phyloP scores from a whole-genome alignment of 2,113 vertebrate genomes.

The Myrmophylax atrothorax region DNA sequence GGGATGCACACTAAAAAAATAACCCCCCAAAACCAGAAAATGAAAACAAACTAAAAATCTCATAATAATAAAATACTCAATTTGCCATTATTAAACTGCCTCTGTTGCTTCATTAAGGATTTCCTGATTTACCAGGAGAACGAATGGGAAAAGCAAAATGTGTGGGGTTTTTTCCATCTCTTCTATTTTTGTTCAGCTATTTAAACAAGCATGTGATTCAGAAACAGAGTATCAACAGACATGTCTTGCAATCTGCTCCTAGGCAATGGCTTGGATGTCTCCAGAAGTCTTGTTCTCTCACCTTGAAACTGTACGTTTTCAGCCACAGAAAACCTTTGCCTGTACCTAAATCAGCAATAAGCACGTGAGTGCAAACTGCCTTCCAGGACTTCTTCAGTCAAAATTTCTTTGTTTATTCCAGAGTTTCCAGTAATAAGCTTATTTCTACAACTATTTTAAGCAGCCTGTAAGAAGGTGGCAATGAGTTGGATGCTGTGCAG shows the following conservation, averaged over 20 bases:
- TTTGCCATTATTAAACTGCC: background rate
- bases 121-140: background rate
- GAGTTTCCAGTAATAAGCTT: background rate
- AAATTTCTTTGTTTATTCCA: background rate
- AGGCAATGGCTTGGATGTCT: background rate
- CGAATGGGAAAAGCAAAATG: background rate
- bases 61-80: background rate
- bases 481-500: background rate
- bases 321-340: background rate
- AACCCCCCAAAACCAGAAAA: background rate
- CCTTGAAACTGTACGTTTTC: background rate
- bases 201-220: background rate
- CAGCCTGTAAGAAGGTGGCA: background rate
- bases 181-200: background rate
- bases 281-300: background rate
- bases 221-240: background rate
- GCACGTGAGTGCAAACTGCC: background rate
- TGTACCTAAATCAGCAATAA: background rate
- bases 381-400: background rate
- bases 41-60: background rate
- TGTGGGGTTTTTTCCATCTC: rapidly evolving
- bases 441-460: background rate
- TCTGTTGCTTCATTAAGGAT: background rate
- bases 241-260: background rate
- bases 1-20: background rate